Percentiles rank a stretch among this genome's conserved stretches.
Conservation (phyloP, 2,113 vertebrate genomes). For the Apteryx mantelli region DNA sequence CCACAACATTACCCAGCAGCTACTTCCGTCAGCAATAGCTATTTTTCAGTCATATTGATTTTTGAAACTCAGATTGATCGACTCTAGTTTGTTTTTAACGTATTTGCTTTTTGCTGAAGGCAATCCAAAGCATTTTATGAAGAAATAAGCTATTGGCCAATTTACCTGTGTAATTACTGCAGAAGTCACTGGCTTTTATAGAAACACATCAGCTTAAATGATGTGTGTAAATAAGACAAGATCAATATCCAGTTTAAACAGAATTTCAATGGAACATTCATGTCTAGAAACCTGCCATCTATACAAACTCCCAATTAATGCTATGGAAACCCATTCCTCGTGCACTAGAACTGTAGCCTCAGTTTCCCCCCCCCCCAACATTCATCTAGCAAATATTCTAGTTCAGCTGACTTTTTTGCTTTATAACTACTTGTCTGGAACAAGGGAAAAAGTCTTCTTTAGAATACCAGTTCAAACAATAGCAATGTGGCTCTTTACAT, state of each 20-base stretch:
- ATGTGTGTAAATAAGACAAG: neutral
- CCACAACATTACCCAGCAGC: conserved; percentile 1
- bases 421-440: neutral
- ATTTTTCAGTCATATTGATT: neutral
- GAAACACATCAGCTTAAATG: neutral
- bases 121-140: neutral
- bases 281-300: neutral
- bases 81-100: neutral
- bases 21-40: neutral
- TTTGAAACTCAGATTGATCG: neutral
- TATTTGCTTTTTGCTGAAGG: neutral
- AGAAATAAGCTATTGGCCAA: neutral
- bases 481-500: neutral
- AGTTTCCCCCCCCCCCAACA: too few species aligned
- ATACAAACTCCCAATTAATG: neutral
- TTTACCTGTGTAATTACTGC: neutral
- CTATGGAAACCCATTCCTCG: neutral
- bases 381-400: neutral
- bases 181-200: neutral
- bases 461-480: neutral
- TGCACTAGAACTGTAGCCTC: neutral
- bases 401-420: neutral
- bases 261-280: neutral
- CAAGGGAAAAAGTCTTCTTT: neutral
- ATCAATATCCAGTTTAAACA: neutral